Evolutionary conservation across 2,113 vertebrate species (phyloP).

Genomic region (Plecotus auritus): DNA sequence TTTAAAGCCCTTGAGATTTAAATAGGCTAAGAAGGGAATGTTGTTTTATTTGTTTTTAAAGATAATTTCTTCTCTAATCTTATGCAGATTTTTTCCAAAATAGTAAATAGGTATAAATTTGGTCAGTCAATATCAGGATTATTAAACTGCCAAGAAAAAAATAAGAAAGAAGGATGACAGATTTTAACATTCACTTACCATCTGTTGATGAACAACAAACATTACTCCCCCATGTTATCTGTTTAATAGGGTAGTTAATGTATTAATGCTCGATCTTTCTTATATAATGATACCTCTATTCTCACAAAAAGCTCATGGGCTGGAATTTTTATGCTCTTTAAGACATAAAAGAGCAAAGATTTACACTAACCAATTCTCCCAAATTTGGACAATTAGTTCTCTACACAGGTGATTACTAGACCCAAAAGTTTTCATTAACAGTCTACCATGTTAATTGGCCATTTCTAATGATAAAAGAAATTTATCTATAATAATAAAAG

Average conservation of each 20-base stretch:
- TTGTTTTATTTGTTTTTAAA: not conserved
- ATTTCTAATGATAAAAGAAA: constrained; percentile 38
- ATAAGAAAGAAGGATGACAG: not conserved
- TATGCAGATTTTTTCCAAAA: not conserved
- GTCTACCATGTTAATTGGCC: not conserved
- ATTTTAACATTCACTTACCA: constrained; percentile 51
- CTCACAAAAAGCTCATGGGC: not conserved
- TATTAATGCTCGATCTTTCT: not conserved
- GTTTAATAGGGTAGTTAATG: not conserved
- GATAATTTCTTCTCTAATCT: not conserved
- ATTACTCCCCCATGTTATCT: not conserved
- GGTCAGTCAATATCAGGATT: not conserved
- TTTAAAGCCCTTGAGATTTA: not conserved
- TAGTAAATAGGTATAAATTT: not conserved
- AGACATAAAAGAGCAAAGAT: constrained; percentile 1
- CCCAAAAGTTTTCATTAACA: constrained; percentile 20
- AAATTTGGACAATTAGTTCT: constrained; percentile 14
- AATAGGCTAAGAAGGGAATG: not conserved
- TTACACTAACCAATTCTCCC: not conserved
- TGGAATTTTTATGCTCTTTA: constrained; percentile 27
- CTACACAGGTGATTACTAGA: not conserved
- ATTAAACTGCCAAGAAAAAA: constrained; percentile 44
- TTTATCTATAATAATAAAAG: no score
- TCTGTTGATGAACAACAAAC: constrained; percentile 42
- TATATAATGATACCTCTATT: not conserved